Base-by-base conservation (phyloP, 2,113 vertebrate species). In the Melanerpes aurifrons region DNA sequence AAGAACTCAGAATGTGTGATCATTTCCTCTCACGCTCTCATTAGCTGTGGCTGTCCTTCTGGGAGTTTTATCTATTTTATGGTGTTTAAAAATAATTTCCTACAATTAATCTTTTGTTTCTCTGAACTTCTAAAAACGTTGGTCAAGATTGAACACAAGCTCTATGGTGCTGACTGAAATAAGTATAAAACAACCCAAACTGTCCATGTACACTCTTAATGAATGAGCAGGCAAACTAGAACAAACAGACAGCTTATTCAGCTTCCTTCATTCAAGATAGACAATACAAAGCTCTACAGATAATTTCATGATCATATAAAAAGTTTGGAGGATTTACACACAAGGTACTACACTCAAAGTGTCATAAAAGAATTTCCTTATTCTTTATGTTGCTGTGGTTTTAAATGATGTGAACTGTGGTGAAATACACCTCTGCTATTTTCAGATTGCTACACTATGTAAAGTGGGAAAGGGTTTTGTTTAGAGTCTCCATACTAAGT, bases 1-100 rank as follows among this genome's bases (percentile, higher is more conserved):
- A 79, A 84, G 86, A 91, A 61, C 77, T 82, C 57, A 92, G 81
- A 84, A 85, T 74, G 53, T 93, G 70, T 68, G 57, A 93, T 92
- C 78, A 67, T 79, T 95, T 96, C 81, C 83, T 96, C 86, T 90
- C 84, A 73, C 66, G 68, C 61, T 95, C 32, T 92, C 78, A 70
- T 90, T 94, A 90, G 63, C 74, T 73, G 40, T 90, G 56, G 5
- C 83, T 92, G 68, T 91, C 67, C 82, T 93, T 95, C 35, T 69
- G 82, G 79, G 75, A 81, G 17, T 86, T 87, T 80, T 67, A 63
- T 87, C 87, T 90, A 53, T 81, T 93, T 89, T 67, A 67, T 56
- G 50, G 66, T 35, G 45, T 66, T 90, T 82, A 94, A 91, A 95
- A 90, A 82, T 80, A 69, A 86, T 92, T 93, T 77, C 14, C 14